Evolutionary conservation across 2,113 vertebrate species (phyloP), one percentile per base, ranked within the genome.

Genomic region (Anseranas semipalmata): DNA sequence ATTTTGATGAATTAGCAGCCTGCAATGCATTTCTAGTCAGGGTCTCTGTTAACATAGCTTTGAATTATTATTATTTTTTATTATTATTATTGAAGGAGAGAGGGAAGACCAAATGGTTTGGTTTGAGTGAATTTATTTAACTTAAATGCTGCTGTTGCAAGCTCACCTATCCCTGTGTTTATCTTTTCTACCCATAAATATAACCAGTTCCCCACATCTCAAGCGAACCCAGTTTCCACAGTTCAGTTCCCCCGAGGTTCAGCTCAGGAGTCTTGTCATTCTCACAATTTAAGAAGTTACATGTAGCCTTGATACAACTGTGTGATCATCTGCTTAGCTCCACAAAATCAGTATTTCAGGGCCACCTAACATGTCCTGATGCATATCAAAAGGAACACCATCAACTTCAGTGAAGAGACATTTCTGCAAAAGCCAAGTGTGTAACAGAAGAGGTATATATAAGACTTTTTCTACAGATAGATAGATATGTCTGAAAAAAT

Each of bases 61-160:
- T 90, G 39, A 59, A 22, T 7, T 21, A 52, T 52, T 92, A 45
- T 41, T 45, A 27, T 4, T n/a, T 43, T 22, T 4, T 32, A 37
- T 35, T 37, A 62, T 37, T 63, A 39, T 63, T 63, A 63, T 74
- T 39, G 65, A 89, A 39, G 63, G 18, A 45, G 67, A 88, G 59
- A 62, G 17, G 70, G 27, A 56, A 91, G 14, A 80, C 20, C 66
- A 90, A 94, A 92, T 90, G 74, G 72, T 76, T 46, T 96, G 59
- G 45, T 85, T 93, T 94, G 25, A 91, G 62, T 91, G 65, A 89
- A 93, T 95, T 67, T 73, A 93, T 94, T 93, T 93, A 58, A 93
- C 72, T 52, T 43, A 86, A 92, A 89, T 90, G 35, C 11, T 87
- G 50, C 10, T 56, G 85, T 76, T 76, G 46, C 76, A 94, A 94